Base-by-base conservation (phyloP, 2,888 invertebrate species). In the Podabrus alpinus region DNA sequence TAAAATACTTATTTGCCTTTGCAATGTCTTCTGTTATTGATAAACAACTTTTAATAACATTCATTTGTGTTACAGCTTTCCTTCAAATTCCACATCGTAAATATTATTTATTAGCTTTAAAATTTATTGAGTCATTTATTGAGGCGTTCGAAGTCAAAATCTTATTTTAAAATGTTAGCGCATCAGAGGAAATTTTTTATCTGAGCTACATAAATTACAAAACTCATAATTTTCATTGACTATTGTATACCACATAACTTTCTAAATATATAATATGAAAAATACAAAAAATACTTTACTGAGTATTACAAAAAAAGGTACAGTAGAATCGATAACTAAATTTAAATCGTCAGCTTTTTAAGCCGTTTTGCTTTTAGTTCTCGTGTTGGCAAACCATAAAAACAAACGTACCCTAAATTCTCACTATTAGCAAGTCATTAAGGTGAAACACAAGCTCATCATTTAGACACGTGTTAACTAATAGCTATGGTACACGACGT, bases 371-470 rank as follows among this genome's bases (percentile, higher is more conserved):
- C 16, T 61, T 61, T 61, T 17, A 16, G 9, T 61, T 61, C n/a
- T 19, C 62, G 19, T 64, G 62, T 64, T 64, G 21, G 16, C n/a
- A 10, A 2, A 21, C 13, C 21, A 64, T 64, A 64, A 64, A 64
- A 19, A n/a, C 13, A 64, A 19, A 64, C 21, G n/a, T 19, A 64
- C 62, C 62, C 62, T 11, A 69, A 15, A 19, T 73, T 70, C 69
- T 66, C 68, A 66, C 74, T 71, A 75, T 75, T 75, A 75, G 68
- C 45, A 19, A 15, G 60, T 75, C 71, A 75, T 75, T 75, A 75
- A 75, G 74, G 71, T 75, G 71, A 75, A 75, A 75, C 74, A 75
- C 25, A 71, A 72, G 68, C 75, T 15, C 75, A 69, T 72, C 72
- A 72, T 62, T 59, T 19, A 61, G 72, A 61, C 75, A 75, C 75